Conservation (phyloP, 30 jellyfish, hydroid and myxozoan genomes). For the Pelagia noctiluca region DNA sequence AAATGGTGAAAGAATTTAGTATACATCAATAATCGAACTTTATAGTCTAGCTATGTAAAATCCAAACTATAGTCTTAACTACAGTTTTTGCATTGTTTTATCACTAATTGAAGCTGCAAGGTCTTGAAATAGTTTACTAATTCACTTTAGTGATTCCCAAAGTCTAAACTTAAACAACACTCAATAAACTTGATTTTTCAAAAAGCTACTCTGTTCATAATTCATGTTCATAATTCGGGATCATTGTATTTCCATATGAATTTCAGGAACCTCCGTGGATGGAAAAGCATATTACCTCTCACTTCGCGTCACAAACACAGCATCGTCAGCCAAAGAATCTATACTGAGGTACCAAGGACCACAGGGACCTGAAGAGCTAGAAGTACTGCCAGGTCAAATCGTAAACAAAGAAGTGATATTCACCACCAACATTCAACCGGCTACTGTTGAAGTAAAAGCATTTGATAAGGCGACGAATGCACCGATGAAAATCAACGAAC, state of each 20-base stretch:
- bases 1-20: too few relatives aligned
- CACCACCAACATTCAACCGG: conserved; percentile 63
- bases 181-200: too few relatives aligned
- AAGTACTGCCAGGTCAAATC: conserved; percentile 47
- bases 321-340: conserved; percentile 37
- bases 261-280: conserved; percentile 26
- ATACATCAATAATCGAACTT: too few relatives aligned
- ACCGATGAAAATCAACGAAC: conserved; percentile 38
- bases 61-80: too few relatives aligned
- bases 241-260: not conserved
- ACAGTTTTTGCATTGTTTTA: too few relatives aligned
- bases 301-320: conserved; percentile 57
- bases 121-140: too few relatives aligned
- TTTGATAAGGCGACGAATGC: conserved; percentile 48
- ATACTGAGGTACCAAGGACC: conserved; percentile 51
- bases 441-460: conserved; percentile 63
- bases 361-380: conserved; percentile 61
- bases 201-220: too few relatives aligned
- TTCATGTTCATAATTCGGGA: too few relatives aligned
- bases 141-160: too few relatives aligned
- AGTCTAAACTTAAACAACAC: too few relatives aligned
- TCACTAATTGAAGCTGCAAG: too few relatives aligned
- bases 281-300: conserved; percentile 43
- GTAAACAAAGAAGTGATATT: conserved; percentile 48
- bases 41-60: too few relatives aligned